Conservation (phyloP, 2,888 invertebrate species). For the Elysia crispata region DNA sequence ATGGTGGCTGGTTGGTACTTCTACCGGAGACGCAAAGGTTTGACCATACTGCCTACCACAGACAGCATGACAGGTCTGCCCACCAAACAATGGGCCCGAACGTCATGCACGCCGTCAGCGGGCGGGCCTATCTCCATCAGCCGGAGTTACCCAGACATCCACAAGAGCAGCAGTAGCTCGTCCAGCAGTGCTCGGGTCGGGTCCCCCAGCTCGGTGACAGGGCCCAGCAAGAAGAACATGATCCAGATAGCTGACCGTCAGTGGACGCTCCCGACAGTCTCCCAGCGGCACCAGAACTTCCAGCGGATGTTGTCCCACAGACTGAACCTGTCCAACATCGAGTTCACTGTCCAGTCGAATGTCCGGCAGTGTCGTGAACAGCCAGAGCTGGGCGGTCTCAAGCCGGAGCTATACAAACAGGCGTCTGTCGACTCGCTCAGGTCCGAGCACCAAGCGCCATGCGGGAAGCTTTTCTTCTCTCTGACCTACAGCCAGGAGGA, state of each 20-base stretch:
- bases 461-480: constrained; percentile 89
- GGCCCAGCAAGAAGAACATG: constrained; percentile 55
- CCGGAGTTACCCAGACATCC: constrained; percentile 73
- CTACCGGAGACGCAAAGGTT: constrained; percentile 52
- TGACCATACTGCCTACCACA: constrained; percentile 36
- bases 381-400: constrained; percentile 70
- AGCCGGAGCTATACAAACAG: constrained; percentile 79
- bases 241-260: constrained; percentile 83
- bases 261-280: constrained; percentile 89
- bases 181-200: constrained; percentile 33
- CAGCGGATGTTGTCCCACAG: constrained; percentile 89
- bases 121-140: constrained; percentile 63
- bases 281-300: constrained; percentile 88
- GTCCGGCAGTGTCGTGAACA: constrained; percentile 78
- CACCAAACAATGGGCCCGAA: constrained; percentile 27
- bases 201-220: constrained; percentile 32
- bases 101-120: constrained; percentile 6
- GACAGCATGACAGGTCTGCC: constrained; percentile 40
- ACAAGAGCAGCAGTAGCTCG: constrained; percentile 15
- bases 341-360: constrained; percentile 82
- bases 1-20: constrained; percentile 60
- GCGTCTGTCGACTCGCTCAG: constrained; percentile 68
- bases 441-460: constrained; percentile 73
- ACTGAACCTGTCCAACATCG: constrained; percentile 86
- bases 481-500: constrained; percentile 89